phyloP scores from a whole-genome alignment of 2,797 vertebrate genomes.

The Peromyscus eremicus region DNA sequence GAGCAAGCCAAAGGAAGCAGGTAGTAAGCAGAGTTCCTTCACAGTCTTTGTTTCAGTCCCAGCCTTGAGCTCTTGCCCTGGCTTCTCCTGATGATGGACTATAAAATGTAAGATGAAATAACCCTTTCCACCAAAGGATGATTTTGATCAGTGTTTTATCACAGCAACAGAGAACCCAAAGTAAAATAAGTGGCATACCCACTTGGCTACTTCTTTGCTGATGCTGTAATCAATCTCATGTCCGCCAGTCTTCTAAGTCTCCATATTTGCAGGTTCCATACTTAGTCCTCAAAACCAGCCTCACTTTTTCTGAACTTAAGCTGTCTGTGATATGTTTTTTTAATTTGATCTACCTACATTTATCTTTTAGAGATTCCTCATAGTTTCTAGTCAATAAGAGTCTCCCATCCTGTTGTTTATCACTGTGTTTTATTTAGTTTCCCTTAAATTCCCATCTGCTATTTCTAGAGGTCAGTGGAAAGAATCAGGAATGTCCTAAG shows the following conservation, averaged over 20 bases:
- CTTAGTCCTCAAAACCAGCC: background rate
- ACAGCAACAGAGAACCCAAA: background rate
- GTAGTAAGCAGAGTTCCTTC: background rate
- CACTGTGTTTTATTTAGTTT: background rate
- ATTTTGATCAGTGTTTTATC: background rate
- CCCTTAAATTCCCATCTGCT: background rate
- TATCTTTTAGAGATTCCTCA: constrained; percentile 7
- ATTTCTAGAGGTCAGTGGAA: background rate
- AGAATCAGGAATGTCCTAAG: background rate
- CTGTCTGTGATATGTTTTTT: background rate
- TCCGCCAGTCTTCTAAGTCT: background rate
- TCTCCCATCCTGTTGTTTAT: background rate
- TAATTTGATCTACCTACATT: background rate
- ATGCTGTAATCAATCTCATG: background rate
- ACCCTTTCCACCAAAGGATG: background rate
- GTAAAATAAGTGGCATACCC: background rate
- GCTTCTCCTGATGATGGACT: background rate
- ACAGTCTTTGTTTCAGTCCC: background rate
- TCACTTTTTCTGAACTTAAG: background rate
- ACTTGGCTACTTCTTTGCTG: background rate
- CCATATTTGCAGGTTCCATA: background rate
- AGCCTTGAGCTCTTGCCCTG: background rate
- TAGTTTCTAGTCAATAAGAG: background rate
- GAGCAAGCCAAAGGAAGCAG: background rate
- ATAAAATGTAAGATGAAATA: background rate